Base-by-base conservation (phyloP, 2,888 invertebrate genomes). In the Glyphotaelius pellucidus region DNA sequence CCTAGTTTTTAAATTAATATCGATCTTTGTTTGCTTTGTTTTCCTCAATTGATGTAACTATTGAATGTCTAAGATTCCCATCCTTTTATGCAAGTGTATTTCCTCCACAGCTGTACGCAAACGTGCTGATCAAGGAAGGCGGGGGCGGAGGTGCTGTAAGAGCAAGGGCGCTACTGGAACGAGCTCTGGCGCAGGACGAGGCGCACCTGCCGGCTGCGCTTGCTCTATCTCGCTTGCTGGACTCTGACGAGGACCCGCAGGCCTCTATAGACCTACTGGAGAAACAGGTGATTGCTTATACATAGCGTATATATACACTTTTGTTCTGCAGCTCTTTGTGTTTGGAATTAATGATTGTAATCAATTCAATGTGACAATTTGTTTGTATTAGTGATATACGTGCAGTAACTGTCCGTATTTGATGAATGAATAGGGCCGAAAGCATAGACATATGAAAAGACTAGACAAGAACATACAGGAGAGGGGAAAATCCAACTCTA, bases 151-250 rank as follows among this genome's bases (percentile, higher is more conserved):
- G 91, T 12, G 96, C 97, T 2, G 94, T 95, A 7, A 97, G 97
- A 94, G 97, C 98, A 0, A 97, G 97, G 94, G 96, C 97, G 90
- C 96, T 97, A 80, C 95, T 98, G 87, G 97, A 98, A 94, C 97
- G 97, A 94, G 98, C 98, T 0, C 95, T 98, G 87, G 96, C 96
- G 92, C 96, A 97, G 93, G 98, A 98, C 94, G 97, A 97, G 90
- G 96, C 96, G n/a, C 97, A 97, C 94, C 95, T 97, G 35, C 97
- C 98, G 0, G 98, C 98, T 1, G 97, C 98, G 2, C 97, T 97
- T 93, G 95, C 97, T 80, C 95, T 98, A 94, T 97, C 97, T 7
- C 97, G 98, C 94, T 97, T 98, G 92, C 96, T 97, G 87, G 97
- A 97, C 94, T 96, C 96, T 94, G 97, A 97, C 94, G 97, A 97